Evolutionary conservation across 2,888 invertebrate species (phyloP), one percentile per base, ranked within the genome.

Genomic region (Agelastica alni): DNA sequence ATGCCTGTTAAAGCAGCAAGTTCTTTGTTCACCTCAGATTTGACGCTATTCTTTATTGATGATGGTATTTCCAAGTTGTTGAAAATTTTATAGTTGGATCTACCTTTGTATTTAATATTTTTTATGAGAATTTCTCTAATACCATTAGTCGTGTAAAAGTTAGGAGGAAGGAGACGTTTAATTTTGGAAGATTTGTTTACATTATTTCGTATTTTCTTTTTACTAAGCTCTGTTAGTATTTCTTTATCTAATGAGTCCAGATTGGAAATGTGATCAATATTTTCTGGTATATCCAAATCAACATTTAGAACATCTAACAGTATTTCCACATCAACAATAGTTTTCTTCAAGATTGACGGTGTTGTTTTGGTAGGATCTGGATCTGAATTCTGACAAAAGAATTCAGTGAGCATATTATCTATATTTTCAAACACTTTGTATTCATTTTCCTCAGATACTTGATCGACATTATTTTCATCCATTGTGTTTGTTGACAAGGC

Each of bases 91-190:
- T n/a, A n/a, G n/a, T n/a, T n/a, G n/a, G n/a, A n/a, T n/a, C n/a
- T n/a, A 6, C 26, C 13, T 16, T 41, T 53, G 14, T 39, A 46
- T 18, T 63, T 62, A 41, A 55, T 58, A 34, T 56, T 32, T 17
- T 63, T 63, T 58, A 68, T 43, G 18, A 70, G 36, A n/a, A 70
- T 41, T 31, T 59, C 58, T 49, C 67, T 58, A 22, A 70, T 30
- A 5, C 67, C 68, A 4, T 65, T 51, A 6, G 67, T 16, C 6
- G 63, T 63, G 32, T 63, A 62, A 17, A 64, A 44, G 52, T 66
- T 67, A 4, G 68, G 67, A 13, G 69, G 66, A 16, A 70, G 16
- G n/a, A 61, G 42, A 2, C 34, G 26, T n/a, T 32, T 49, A 6
- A 57, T 37, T 10, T 14, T 9, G 5, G n/a, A 9, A n/a, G 2